These are phyloP conservation scores for Harpalus rubripes DNA, from an alignment of 2,888 invertebrate genomes.

Conservation along the genomic window DNA sequence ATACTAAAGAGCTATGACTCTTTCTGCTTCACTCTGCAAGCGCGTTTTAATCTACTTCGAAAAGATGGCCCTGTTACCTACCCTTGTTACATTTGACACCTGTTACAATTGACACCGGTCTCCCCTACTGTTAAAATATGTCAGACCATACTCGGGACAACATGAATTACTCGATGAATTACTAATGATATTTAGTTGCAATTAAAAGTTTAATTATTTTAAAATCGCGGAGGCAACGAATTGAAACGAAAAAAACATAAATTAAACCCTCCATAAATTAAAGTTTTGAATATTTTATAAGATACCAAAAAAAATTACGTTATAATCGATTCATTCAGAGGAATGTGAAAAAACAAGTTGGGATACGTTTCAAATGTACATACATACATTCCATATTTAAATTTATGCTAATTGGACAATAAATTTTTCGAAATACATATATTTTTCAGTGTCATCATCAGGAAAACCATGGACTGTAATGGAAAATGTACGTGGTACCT, in stretches of 20 bases:
- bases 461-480: background rate
- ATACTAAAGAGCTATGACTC: too few relatives aligned
- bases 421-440: slow-evolving; percentile 27
- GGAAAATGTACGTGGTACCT: background rate
- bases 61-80: too few relatives aligned
- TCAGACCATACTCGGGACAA: too few relatives aligned
- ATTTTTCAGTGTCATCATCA: background rate
- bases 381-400: slow-evolving; percentile 41
- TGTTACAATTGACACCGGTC: too few relatives aligned
- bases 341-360: slow-evolving; percentile 47
- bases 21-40: too few relatives aligned
- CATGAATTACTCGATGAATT: too few relatives aligned
- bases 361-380: slow-evolving; percentile 10
- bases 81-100: too few relatives aligned
- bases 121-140: slow-evolving; percentile 37
- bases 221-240: slow-evolving; percentile 11
- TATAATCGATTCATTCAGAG: slow-evolving; percentile 23
- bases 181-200: slow-evolving; percentile 20
- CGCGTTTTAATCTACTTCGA: too few relatives aligned
- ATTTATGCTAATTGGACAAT: slow-evolving; percentile 55
- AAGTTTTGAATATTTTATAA: slow-evolving; percentile 10
- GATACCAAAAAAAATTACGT: slow-evolving; percentile 20
- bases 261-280: too few relatives aligned
- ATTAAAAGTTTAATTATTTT: slow-evolving; percentile 21
- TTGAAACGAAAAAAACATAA: slow-evolving; percentile 3